These are phyloP conservation scores for Melanogrammus aeglefinus DNA, from an alignment of 2,797 vertebrate species.

Conservation along the genomic window DNA sequence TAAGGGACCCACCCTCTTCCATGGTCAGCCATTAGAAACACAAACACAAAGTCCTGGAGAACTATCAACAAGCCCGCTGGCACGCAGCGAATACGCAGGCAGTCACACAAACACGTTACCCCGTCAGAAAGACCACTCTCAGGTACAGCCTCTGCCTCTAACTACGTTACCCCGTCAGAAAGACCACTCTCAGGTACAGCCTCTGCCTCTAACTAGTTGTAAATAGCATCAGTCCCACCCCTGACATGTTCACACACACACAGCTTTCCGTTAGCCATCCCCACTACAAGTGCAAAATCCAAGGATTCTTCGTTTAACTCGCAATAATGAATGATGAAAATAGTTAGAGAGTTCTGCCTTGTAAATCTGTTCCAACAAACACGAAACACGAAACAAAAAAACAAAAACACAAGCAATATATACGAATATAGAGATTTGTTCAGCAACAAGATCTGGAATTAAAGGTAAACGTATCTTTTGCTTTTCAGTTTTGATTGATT, in stretches of 20 bases:
- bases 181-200: constrained; percentile 38
- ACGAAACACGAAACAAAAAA: constrained; percentile 37
- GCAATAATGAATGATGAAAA: constrained; percentile 45
- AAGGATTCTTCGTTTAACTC: constrained; percentile 61
- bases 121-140: constrained; percentile 48
- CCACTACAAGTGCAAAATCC: constrained; percentile 77
- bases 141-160: constrained; percentile 10
- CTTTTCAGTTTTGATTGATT: constrained; percentile 57
- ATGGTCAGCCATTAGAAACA: neutral
- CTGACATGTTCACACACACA: neutral
- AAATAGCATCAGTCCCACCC: constrained; percentile 17
- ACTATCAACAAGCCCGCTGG: neutral
- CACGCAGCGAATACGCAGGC: neutral
- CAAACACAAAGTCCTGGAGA: neutral
- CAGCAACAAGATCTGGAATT: constrained; percentile 73
- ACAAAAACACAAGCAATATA: constrained; percentile 47
- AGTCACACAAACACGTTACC: constrained; percentile 28
- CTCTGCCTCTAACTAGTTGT: constrained; percentile 18
- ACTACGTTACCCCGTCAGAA: constrained; percentile 41
- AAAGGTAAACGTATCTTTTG: constrained; percentile 65
- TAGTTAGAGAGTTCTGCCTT: constrained; percentile 61
- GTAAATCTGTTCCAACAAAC: constrained; percentile 3
- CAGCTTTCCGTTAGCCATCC: constrained; percentile 14
- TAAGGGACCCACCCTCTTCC: neutral
- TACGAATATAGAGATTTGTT: constrained; percentile 46